Conservation (phyloP, 2,113 vertebrate species). For the Ranitomeya imitator region DNA sequence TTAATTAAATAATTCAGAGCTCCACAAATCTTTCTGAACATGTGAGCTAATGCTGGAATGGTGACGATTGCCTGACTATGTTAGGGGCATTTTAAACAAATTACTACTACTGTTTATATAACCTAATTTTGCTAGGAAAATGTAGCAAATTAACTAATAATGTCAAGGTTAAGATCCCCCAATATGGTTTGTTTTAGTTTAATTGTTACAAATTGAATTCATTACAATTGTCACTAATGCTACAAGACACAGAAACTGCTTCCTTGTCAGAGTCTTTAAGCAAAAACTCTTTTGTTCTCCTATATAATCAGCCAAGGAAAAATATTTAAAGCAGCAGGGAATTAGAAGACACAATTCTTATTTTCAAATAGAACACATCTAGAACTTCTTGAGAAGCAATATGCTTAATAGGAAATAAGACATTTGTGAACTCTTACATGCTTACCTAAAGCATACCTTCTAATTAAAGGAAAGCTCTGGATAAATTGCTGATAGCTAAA, state of each 20-base stretch:
- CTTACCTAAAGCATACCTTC: neutral
- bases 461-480: neutral
- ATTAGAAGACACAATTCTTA: conserved; percentile 43
- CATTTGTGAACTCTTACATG: conserved; percentile 7
- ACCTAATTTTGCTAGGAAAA: conserved; percentile 55
- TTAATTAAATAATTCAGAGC: conserved; percentile 13
- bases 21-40: neutral
- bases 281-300: conserved; percentile 43
- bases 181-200: conserved; percentile 58
- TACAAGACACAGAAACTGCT: conserved; percentile 44
- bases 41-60: conserved; percentile 14
- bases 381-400: conserved; percentile 19
- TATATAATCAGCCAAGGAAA: conserved; percentile 46
- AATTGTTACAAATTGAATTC: conserved; percentile 59
- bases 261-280: conserved; percentile 53
- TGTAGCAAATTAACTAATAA: conserved; percentile 57
- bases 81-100: conserved; percentile 54
- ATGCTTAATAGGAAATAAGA: conserved; percentile 29
- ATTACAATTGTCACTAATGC: conserved; percentile 57
- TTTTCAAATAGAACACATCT: conserved; percentile 16
- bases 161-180: conserved; percentile 57
- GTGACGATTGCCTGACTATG: conserved; percentile 50
- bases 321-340: conserved; percentile 44
- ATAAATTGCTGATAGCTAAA: neutral
- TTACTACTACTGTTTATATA: conserved; percentile 57